Base-by-base conservation (phyloP, 2,113 vertebrate species). In the Trichechus manatus region DNA sequence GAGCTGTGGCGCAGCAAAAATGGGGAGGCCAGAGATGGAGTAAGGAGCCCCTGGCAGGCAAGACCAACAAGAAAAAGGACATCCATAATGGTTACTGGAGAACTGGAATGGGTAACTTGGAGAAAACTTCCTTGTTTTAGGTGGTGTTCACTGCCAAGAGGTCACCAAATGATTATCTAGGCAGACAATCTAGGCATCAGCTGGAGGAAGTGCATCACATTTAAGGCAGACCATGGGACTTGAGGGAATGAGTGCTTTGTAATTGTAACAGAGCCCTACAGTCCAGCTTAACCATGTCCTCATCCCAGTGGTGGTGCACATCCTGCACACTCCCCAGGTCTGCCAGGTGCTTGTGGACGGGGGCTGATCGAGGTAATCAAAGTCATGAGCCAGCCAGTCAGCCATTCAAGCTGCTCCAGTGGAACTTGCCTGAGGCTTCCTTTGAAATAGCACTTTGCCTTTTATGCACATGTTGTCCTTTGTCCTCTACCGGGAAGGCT, bases 31-130 rank as follows among this genome's bases (percentile, higher is more conserved):
- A 47, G 72, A 88, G 50, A 63, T 10, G 23, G 70, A 68, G 36
- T 3, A 10, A 66, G 19, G 8, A 39, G 68, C 44, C 47, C 14
- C 61, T 2, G 6, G 70, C 25, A 59, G 33, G 36, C 17, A 20
- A 64, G 23, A 0, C n/a, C 0, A 0, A 4, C 9, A 84, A 47
- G 31, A 74, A 15, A 19, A 13, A 66, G 14, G 1, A 10, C 0
- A 10, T 20, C 31, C 13, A 0, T 31, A 61, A 61, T 4, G 9
- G 3, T 75, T 27, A 15, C 36, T 22, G n/a, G 31, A 5, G 19
- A 3, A 33, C 42, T 25, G 9, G 80, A 68, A 44, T 31, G 84
- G 20, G 6, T 44, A 36, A 13, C 36, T 27, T 44, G 61, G n/a
- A 72, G 36, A 77, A 61, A 47, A 1, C 0, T 42, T 50, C 7